phyloP scores from a whole-genome alignment of 1,140 invertebrate genomes.

The Onthophagus taurus region DNA sequence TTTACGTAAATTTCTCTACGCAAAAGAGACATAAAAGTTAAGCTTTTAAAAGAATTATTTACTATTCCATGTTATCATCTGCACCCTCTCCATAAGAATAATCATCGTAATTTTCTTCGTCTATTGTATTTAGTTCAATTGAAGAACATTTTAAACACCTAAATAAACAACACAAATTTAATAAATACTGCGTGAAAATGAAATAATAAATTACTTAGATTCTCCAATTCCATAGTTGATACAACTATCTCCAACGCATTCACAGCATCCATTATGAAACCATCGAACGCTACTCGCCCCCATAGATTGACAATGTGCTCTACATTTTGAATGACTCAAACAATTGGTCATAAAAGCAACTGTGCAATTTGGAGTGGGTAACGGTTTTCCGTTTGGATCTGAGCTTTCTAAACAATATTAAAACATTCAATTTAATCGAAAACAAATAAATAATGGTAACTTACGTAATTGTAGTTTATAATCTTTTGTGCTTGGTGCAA shows the following conservation, averaged over 20 bases:
- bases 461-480: constrained; percentile 60
- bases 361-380: constrained; percentile 74
- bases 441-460: constrained; percentile 32
- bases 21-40: no score
- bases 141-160: no score
- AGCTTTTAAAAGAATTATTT: no score
- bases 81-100: no score
- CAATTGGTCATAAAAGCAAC: constrained; percentile 88
- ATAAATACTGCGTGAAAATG: no score
- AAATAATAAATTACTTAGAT: constrained; percentile 11
- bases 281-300: constrained; percentile 66
- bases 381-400: constrained; percentile 23
- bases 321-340: constrained; percentile 81
- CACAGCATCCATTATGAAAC: constrained; percentile 94
- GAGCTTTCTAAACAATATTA: constrained; percentile 1
- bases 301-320: constrained; percentile 63
- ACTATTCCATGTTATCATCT: no score
- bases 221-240: constrained; percentile 89
- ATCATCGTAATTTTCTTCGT: no score
- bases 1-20: no score
- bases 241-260: constrained; percentile 84
- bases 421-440: neutral
- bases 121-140: no score
- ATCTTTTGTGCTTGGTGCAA: constrained; percentile 49
- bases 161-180: no score